Conservation (phyloP, 2,888 invertebrate species). For the Synergus laeviventris region DNA sequence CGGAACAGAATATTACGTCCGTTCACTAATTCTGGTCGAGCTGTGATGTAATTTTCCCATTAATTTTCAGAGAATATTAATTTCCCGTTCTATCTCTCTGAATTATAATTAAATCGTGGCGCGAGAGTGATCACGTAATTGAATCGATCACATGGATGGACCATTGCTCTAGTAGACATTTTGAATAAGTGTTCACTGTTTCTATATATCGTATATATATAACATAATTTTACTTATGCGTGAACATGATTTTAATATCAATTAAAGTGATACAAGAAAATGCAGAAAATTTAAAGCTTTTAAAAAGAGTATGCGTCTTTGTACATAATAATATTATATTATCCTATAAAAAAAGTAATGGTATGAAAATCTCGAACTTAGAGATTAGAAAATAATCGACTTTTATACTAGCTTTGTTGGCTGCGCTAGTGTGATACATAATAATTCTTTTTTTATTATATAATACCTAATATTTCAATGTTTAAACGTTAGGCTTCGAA, state of each 20-base stretch:
- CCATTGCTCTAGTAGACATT: not conserved
- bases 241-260: not conserved
- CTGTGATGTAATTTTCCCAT: conserved; percentile 19
- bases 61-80: conserved; percentile 25
- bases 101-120: conserved; percentile 29
- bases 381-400: too few species aligned
- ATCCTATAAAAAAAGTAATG: too few species aligned
- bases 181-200: conserved; percentile 14
- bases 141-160: not conserved
- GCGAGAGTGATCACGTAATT: conserved; percentile 26
- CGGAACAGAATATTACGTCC: not conserved
- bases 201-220: too few species aligned
- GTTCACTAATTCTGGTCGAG: not conserved
- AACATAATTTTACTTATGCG: too few species aligned
- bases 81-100: conserved; percentile 13
- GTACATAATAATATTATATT: too few species aligned
- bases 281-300: not conserved
- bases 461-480: too few species aligned
- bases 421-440: too few species aligned
- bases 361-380: too few species aligned
- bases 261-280: not conserved
- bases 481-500: not conserved
- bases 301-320: not conserved
- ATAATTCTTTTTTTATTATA: too few species aligned
- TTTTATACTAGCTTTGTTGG: too few species aligned